A percentile compares a stretch with the other conserved stretches of the same genome.
These are phyloP conservation scores for Hemibagrus wyckioides DNA, from an alignment of 2,113 vertebrate species.

Conservation along the genomic window DNA sequence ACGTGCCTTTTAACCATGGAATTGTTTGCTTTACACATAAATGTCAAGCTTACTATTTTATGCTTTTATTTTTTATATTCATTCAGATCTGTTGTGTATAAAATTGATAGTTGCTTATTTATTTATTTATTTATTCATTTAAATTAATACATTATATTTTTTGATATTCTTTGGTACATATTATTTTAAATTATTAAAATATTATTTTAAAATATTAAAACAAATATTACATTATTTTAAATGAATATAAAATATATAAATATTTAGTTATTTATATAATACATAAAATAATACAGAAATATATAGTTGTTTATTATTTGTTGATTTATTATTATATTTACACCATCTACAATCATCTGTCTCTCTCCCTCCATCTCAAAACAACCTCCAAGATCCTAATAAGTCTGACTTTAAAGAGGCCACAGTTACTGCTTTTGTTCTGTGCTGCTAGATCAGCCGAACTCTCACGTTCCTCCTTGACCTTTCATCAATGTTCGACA, in stretches of 20 bases:
- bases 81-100: background rate
- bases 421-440: background rate
- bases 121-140: background rate
- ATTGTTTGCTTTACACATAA: background rate
- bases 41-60: background rate
- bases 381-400: background rate
- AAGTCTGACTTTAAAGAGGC: background rate
- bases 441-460: too few relatives aligned
- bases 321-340: background rate
- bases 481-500: too few relatives aligned
- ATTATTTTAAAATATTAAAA: too few relatives aligned
- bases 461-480: too few relatives aligned
- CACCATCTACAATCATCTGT: background rate
- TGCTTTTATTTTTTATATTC: background rate
- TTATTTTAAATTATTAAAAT: background rate
- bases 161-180: background rate
- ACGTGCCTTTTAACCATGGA: too few relatives aligned
- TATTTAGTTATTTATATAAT: background rate
- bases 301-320: background rate
- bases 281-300: too few relatives aligned
- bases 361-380: background rate
- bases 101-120: background rate
- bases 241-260: too few relatives aligned
- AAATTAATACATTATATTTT: background rate
- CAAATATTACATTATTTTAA: too few relatives aligned